Percentiles rank a stretch among this genome's conserved stretches.
Conservation (phyloP, 2,888 invertebrate species). For the Carabus problematicus region DNA sequence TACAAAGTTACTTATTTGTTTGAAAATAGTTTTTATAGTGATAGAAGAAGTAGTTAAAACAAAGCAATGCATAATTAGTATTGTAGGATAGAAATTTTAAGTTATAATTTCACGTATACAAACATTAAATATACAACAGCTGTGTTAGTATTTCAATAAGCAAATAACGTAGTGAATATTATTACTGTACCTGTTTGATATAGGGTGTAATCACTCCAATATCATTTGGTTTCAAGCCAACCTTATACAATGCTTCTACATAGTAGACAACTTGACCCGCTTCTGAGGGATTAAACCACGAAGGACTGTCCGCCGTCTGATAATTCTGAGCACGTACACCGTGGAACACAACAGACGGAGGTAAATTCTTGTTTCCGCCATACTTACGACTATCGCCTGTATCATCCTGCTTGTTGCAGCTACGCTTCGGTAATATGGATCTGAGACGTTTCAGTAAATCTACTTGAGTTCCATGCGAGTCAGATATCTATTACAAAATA, state of each 20-base stretch:
- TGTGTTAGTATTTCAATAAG: too few species aligned
- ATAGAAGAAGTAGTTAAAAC: too few species aligned
- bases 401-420: constrained; percentile 38
- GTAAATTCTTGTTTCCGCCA: constrained; percentile 49
- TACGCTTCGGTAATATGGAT: constrained; percentile 53
- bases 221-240: constrained; percentile 69
- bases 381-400: constrained; percentile 46
- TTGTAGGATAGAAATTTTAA: too few species aligned
- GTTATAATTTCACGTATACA: too few species aligned
- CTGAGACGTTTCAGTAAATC: constrained; percentile 48
- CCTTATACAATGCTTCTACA: constrained; percentile 70
- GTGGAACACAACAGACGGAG: constrained; percentile 71
- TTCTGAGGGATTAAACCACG: constrained; percentile 90
- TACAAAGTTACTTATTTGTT: too few species aligned
- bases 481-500: constrained; percentile 51
- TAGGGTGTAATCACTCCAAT: constrained; percentile 95
- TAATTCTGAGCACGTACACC: constrained; percentile 74
- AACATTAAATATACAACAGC: too few species aligned
- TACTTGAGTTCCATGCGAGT: constrained; percentile 55
- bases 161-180: background rate
- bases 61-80: too few species aligned
- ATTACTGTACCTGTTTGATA: constrained; percentile 77
- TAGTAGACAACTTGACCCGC: constrained; percentile 71
- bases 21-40: too few species aligned
- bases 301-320: constrained; percentile 80